Evolutionary conservation across 1,140 invertebrate genomes (phyloP).

Genomic region (Paraescarpia echinospica): DNA sequence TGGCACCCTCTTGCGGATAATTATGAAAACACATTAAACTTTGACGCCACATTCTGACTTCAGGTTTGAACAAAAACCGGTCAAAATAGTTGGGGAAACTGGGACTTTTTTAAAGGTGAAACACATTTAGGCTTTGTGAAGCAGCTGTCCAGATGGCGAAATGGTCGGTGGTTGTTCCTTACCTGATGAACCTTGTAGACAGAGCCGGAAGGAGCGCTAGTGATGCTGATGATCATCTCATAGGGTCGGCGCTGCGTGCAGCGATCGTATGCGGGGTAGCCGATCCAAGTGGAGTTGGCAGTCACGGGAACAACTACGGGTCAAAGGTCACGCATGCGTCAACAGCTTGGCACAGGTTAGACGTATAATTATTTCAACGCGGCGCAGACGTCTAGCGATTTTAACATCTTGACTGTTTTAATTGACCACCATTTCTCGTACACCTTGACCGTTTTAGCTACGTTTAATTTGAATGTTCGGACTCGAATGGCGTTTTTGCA

Average conservation of each 20-base stretch:
- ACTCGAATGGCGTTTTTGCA: no score
- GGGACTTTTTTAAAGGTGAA: no score
- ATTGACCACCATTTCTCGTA: no score
- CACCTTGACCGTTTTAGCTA: no score
- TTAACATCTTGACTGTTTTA: no score
- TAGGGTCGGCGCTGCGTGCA: background rate
- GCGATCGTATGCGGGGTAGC: background rate
- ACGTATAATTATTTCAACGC: background rate
- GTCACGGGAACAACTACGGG: background rate
- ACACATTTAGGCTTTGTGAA: background rate
- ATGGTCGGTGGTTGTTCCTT: background rate
- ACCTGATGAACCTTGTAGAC: background rate
- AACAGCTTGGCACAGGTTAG: background rate
- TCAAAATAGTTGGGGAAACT: no score
- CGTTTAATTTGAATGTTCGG: no score
- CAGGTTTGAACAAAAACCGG: no score
- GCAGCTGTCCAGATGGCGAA: background rate
- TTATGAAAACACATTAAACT: no score
- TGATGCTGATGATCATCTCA: background rate
- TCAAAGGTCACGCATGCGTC: background rate
- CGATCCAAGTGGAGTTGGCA: background rate
- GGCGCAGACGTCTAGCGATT: background rate
- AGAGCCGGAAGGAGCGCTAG: background rate
- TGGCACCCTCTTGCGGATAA: no score
- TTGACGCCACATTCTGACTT: no score